Percentiles rank a stretch among this genome's conserved stretches.
phyloP scores from a whole-genome alignment of 2,797 vertebrate genomes.

The Botia kubotai region DNA sequence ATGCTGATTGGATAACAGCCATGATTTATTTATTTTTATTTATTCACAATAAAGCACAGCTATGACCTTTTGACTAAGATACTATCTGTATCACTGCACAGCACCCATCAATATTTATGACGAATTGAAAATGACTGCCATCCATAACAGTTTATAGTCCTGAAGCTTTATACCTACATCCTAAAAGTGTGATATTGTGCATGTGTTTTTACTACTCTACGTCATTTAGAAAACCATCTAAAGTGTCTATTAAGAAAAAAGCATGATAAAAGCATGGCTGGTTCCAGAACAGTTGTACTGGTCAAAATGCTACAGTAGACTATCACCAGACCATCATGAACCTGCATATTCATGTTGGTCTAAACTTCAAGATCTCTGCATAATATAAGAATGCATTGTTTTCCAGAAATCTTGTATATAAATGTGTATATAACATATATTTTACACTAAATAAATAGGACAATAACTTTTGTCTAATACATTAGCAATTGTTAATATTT shows the following conservation, averaged over 20 bases:
- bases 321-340: background rate
- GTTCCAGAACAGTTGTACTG: no score
- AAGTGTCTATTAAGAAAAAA: no score
- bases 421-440: background rate
- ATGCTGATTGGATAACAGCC: no score
- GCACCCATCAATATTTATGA: no score
- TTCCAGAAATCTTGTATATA: no score
- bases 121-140: background rate
- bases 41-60: background rate
- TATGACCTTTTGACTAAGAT: background rate
- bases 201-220: no score
- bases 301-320: no score
- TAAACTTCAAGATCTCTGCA: background rate
- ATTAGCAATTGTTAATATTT: background rate
- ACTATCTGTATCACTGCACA: background rate
- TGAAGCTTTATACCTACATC: background rate
- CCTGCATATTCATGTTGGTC: background rate
- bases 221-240: no score
- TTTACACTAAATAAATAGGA: background rate
- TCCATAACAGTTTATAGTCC: background rate
- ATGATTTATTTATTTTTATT: background rate
- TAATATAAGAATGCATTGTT: background rate
- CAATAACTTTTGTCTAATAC: background rate
- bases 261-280: no score
- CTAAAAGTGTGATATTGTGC: no score